Evolutionary conservation across 2,797 vertebrate genomes (phyloP).

Genomic region (Darevskia mixta): DNA sequence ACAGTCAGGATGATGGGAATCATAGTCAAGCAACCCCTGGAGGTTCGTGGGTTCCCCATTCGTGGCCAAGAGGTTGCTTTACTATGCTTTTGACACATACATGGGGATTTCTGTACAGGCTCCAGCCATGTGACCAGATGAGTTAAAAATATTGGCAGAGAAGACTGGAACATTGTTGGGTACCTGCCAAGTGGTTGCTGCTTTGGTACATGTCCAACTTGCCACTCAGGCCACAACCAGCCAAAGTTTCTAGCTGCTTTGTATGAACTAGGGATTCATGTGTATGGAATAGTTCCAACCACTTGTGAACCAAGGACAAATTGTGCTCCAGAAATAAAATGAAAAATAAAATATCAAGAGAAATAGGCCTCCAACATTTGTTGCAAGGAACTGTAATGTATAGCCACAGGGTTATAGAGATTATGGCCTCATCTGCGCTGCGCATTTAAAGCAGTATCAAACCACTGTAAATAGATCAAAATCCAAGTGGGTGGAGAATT

Average conservation of each 20-base stretch:
- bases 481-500: background rate
- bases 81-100: background rate
- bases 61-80: background rate
- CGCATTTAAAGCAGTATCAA: too few relatives aligned
- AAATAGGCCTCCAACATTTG: background rate
- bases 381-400: background rate
- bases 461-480: background rate
- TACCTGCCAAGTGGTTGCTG: background rate
- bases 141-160: background rate
- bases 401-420: background rate
- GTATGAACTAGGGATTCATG: background rate
- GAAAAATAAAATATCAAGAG: background rate
- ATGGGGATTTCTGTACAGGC: background rate
- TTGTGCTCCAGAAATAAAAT: background rate
- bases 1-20: background rate
- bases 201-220: background rate
- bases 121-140: background rate
- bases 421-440: background rate
- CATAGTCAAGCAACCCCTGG: background rate
- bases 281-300: background rate
- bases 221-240: background rate
- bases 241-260: background rate
- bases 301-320: background rate
- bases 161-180: background rate
- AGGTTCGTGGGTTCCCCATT: background rate